Conservation (phyloP, 2,888 invertebrate species). For the Sicus ferrugineus region DNA sequence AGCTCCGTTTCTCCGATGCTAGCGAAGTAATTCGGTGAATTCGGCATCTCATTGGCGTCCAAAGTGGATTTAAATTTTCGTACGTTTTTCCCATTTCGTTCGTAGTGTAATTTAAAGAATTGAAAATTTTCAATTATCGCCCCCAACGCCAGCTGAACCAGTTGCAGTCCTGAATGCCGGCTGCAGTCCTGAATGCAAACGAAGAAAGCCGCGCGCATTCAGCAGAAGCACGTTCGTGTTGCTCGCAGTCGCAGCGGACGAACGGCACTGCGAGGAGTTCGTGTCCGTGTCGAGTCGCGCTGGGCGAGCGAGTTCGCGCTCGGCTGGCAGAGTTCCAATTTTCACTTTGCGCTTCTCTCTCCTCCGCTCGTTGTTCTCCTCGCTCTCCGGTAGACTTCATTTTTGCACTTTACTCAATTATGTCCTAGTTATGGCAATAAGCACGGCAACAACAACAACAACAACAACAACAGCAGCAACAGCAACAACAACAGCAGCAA, state of each 20-base stretch:
- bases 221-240: background rate
- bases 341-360: conserved; percentile 6
- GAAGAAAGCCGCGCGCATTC: conserved; percentile 8
- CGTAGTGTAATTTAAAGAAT: no score
- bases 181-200: background rate
- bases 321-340: conserved; percentile 29
- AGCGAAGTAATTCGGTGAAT: no score
- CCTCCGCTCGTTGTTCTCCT: background rate
- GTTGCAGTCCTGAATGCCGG: background rate
- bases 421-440: conserved; percentile 27
- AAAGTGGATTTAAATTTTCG: background rate
- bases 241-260: background rate
- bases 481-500: background rate
- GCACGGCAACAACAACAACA: conserved; percentile 4
- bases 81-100: no score
- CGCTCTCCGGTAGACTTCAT: conserved; percentile 10
- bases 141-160: no score
- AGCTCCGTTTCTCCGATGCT: no score
- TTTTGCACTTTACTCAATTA: conserved; percentile 28
- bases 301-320: no score
- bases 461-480: background rate
- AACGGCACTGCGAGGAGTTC: background rate
- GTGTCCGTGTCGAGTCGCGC: background rate
- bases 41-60: no score
- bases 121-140: no score